Conservation (phyloP, 2,797 vertebrate species). For the Pelodytes ibericus region DNA sequence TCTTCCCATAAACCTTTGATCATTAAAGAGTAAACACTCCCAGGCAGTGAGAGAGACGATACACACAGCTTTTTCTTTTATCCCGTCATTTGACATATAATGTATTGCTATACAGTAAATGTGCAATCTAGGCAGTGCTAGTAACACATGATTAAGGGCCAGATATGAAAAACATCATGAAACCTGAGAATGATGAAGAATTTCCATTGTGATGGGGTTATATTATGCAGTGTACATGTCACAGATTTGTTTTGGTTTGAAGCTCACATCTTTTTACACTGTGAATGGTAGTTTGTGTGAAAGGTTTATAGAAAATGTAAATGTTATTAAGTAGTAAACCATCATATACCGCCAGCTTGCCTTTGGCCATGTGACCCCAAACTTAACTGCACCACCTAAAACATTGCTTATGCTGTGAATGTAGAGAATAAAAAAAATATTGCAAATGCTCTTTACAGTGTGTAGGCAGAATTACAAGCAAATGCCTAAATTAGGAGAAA, state of each 20-base stretch:
- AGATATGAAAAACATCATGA: neutral
- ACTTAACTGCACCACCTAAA: too few species aligned
- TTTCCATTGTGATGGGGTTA: neutral
- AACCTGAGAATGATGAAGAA: neutral
- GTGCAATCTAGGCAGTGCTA: neutral
- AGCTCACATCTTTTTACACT: too few species aligned
- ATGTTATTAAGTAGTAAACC: too few species aligned
- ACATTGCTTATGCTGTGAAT: too few species aligned
- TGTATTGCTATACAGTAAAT: neutral
- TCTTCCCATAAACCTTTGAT: conserved; percentile 22
- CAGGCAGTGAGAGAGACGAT: conserved; percentile 12
- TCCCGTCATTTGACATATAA: conserved; percentile 11
- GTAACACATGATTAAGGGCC: neutral
- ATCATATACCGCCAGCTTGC: too few species aligned
- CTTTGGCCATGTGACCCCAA: too few species aligned
- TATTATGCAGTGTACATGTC: neutral
- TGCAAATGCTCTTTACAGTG: too few species aligned
- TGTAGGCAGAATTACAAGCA: too few species aligned
- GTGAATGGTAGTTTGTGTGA: too few species aligned
- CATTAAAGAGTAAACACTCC: conserved; percentile 20
- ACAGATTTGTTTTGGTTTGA: neutral
- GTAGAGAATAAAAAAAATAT: too few species aligned
- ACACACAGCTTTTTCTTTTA: neutral
- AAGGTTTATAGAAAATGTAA: too few species aligned
- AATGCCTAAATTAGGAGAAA: too few species aligned